Percentiles rank a stretch among this genome's conserved stretches.
phyloP scores from a whole-genome alignment of 2,797 vertebrate genomes.

The Girardinus metallicus region DNA sequence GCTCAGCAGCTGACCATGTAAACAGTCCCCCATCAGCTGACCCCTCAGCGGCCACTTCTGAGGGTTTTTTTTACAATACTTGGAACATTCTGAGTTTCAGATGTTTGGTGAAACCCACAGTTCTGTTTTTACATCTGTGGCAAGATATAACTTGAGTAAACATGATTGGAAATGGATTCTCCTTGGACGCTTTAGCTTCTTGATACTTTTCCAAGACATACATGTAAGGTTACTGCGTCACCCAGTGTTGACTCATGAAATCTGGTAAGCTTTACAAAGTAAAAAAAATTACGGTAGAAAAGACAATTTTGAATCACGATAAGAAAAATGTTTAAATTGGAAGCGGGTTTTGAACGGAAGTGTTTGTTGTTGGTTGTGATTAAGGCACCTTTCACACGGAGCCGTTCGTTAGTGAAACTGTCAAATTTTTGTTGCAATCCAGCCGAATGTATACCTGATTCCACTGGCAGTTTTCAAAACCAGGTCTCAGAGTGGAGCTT shows the following conservation, averaged over 20 bases:
- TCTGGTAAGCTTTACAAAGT: neutral
- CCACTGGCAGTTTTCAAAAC: no score
- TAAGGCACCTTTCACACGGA: no score
- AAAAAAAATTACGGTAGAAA: neutral
- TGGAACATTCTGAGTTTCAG: slow-evolving; percentile 36
- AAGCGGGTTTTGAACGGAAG: neutral
- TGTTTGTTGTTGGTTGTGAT: neutral
- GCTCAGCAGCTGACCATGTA: slow-evolving; percentile 51
- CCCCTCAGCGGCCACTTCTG: slow-evolving; percentile 58
- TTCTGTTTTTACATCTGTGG: slow-evolving; percentile 32
- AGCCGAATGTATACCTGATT: no score
- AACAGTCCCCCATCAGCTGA: slow-evolving; percentile 51
- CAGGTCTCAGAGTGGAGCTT: no score
- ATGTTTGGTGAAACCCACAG: slow-evolving; percentile 38
- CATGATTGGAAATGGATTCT: neutral
- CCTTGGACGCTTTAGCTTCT: neutral
- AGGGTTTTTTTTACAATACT: slow-evolving; percentile 40
- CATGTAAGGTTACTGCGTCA: neutral
- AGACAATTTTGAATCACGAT: neutral
- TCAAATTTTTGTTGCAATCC: no score
- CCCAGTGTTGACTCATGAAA: neutral
- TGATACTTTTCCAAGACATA: neutral
- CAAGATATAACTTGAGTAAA: neutral
- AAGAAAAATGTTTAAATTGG: neutral
- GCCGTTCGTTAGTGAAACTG: no score